Conservation (phyloP, 2,113 vertebrate species). For the Pheucticus melanocephalus region DNA sequence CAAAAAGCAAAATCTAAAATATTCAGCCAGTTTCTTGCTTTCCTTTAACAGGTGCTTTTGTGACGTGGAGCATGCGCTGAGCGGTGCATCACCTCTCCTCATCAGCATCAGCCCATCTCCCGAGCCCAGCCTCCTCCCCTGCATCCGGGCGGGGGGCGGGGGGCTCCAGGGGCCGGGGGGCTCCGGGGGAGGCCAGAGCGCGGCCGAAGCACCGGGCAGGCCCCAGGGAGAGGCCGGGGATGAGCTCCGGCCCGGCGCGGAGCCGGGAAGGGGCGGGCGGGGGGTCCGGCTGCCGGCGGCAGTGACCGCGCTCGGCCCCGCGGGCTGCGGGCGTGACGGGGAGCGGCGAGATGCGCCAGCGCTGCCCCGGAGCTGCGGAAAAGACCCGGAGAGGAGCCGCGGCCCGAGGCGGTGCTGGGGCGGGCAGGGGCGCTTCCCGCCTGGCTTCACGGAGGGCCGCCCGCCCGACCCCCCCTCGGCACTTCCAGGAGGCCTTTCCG, state of each 20-base stretch:
- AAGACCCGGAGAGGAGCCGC: background rate
- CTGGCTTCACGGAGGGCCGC: background rate
- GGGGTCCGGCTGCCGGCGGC: background rate
- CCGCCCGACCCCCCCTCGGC: background rate
- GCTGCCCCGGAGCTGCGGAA: too few relatives aligned
- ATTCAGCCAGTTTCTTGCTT: background rate
- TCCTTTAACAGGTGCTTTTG: background rate
- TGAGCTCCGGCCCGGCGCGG: background rate
- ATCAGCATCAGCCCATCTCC: constrained; percentile 62
- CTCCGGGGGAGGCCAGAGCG: background rate
- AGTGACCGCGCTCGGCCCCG: background rate
- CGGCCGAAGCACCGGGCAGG: background rate
- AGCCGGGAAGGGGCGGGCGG: background rate
- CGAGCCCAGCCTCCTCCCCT: constrained; percentile 22
- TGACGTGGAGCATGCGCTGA: background rate
- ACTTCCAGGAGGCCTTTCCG: background rate
- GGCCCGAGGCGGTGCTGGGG: background rate
- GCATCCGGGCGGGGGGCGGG: background rate
- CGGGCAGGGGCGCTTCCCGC: background rate
- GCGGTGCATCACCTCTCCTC: background rate
- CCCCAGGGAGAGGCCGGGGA: background rate
- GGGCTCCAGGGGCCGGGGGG: background rate
- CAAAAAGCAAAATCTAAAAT: background rate
- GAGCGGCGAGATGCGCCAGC: background rate
- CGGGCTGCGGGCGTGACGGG: background rate